Conservation (phyloP, 2,113 vertebrate species). For the Pteropus alecto region DNA sequence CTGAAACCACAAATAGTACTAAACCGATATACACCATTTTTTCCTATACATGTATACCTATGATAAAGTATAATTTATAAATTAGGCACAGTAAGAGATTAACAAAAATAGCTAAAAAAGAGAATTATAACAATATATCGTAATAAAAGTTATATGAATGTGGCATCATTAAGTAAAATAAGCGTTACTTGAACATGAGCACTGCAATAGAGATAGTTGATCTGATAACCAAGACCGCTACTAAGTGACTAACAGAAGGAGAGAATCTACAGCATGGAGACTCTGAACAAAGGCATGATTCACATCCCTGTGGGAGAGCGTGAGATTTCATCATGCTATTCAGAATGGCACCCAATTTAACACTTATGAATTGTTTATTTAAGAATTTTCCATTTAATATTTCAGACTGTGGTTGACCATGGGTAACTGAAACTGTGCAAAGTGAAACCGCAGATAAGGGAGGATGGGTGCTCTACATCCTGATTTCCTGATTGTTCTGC, state of each 20-base stretch:
- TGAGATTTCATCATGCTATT: background rate
- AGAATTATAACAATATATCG: background rate
- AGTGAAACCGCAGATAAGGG: background rate
- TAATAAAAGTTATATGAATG: background rate
- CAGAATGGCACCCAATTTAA: background rate
- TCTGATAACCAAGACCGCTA: background rate
- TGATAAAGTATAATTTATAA: background rate
- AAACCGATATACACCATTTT: background rate
- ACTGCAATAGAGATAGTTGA: background rate
- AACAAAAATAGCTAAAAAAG: background rate
- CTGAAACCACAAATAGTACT: background rate
- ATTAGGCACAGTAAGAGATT: background rate
- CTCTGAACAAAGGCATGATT: background rate
- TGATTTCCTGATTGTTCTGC: background rate
- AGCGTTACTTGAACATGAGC: background rate
- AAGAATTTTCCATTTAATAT: background rate
- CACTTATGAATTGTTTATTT: background rate
- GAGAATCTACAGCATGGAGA: background rate
- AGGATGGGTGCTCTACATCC: background rate
- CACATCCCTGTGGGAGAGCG: background rate
- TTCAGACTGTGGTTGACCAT: background rate
- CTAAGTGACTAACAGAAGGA: background rate
- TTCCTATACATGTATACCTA: background rate
- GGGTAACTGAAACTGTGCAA: background rate
- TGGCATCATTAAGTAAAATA: background rate